These are phyloP conservation scores for Crossocerus cetratus DNA, from an alignment of 2,888 invertebrate species.

Conservation along the genomic window DNA sequence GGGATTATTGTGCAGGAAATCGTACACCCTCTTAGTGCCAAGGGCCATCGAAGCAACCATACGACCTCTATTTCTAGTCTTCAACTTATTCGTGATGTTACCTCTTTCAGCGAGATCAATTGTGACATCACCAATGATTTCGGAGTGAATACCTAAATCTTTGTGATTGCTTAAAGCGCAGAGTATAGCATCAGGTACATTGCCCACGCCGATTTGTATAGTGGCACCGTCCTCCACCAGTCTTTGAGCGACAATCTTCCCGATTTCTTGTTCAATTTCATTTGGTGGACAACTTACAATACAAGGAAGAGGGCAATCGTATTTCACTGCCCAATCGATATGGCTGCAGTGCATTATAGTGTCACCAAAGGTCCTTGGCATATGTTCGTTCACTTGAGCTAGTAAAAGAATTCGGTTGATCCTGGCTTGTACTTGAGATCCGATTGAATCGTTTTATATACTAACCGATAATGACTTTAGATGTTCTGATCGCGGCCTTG, in stretches of 20 bases:
- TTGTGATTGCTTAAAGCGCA: constrained; percentile 79
- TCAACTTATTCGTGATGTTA: constrained; percentile 80
- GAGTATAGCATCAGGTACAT: constrained; percentile 82
- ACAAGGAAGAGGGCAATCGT: constrained; percentile 76
- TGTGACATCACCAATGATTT: constrained; percentile 82
- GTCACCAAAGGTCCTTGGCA: constrained; percentile 83
- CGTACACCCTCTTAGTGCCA: constrained; percentile 81
- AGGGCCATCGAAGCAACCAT: constrained; percentile 81
- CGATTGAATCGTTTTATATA: neutral
- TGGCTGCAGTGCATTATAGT: constrained; percentile 81
- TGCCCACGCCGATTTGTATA: constrained; percentile 83
- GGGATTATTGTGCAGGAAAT: constrained; percentile 83
- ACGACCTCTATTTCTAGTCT: constrained; percentile 80
- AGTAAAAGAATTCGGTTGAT: neutral
- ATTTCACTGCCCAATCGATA: constrained; percentile 80
- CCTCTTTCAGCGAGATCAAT: constrained; percentile 81
- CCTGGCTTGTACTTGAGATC: too few relatives aligned
- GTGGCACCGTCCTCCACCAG: constrained; percentile 82
- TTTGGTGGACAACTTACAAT: constrained; percentile 74
- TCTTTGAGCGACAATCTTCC: constrained; percentile 81
- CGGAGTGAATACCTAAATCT: constrained; percentile 82
- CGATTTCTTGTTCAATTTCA: constrained; percentile 79
- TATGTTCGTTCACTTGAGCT: constrained; percentile 80
- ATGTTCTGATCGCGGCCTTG: constrained; percentile 79
- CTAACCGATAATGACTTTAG: constrained; percentile 81